A percentile compares a stretch with the other conserved stretches of the same genome.
Evolutionary conservation across 2,113 vertebrate genomes (phyloP).

Genomic region (Peucedramus taeniatus): DNA sequence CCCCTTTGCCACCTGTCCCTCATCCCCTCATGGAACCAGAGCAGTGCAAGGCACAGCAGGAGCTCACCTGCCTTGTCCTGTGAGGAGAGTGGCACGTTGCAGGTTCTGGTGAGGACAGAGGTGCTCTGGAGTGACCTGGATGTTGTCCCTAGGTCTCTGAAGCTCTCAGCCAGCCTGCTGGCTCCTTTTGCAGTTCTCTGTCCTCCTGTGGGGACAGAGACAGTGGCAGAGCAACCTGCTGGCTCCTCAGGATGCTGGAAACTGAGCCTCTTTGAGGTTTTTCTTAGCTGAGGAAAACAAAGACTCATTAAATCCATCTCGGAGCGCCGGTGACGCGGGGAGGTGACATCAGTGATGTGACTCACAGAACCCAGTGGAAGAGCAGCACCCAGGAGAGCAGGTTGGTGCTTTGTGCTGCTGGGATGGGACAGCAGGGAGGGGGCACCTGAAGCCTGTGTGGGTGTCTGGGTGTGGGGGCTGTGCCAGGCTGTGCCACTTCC

Average conservation of each 20-base stretch:
- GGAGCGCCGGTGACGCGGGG: neutral
- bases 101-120: neutral
- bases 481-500: neutral
- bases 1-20: neutral
- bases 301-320: slow-evolving; percentile 24
- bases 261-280: neutral
- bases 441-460: neutral
- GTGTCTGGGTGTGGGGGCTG: neutral
- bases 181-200: neutral
- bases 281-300: slow-evolving; percentile 20
- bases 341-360: slow-evolving; percentile 39
- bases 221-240: neutral
- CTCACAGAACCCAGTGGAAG: neutral
- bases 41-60: neutral
- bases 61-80: neutral
- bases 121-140: too few species aligned
- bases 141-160: neutral
- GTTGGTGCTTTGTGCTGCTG: neutral
- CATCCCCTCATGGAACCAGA: rapidly evolving
- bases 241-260: neutral
- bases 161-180: neutral
- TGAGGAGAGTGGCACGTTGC: neutral
- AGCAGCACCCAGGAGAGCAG: neutral
- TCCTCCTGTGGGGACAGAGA: neutral
- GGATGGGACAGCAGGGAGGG: neutral